These are phyloP conservation scores for Osmerus mordax DNA, from an alignment of 2,113 vertebrate species.

Conservation along the genomic window DNA sequence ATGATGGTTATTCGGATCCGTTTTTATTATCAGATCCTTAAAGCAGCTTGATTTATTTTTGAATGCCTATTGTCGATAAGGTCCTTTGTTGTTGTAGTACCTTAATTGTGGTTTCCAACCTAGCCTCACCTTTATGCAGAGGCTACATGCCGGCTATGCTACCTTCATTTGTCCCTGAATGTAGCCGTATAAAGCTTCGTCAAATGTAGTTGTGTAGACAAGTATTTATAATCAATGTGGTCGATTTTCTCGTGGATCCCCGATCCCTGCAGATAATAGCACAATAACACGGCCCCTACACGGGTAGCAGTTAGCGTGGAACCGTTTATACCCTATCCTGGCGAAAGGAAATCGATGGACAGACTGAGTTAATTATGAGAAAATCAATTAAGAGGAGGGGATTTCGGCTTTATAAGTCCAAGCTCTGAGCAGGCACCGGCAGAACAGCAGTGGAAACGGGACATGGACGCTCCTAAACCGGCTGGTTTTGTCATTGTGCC, in stretches of 20 bases:
- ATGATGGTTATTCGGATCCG: neutral
- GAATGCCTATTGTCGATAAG: neutral
- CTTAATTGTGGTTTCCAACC: too few relatives aligned
- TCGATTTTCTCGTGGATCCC: conserved; percentile 64
- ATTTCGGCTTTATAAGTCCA: conserved; percentile 65
- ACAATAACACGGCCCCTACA: conserved; percentile 48
- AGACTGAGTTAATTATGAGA: conserved; percentile 80
- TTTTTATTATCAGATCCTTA: neutral
- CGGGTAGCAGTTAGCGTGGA: conserved; percentile 29
- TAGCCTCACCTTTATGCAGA: conserved; percentile 21
- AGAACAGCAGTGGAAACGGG: conserved; percentile 45
- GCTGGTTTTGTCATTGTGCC: conserved; percentile 11
- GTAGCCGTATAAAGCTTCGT: conserved; percentile 18
- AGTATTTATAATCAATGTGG: conserved; percentile 61
- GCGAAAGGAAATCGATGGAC: conserved; percentile 77
- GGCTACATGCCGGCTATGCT: conserved; percentile 22
- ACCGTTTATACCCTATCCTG: conserved; percentile 55
- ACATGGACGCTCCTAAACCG: conserved; percentile 10
- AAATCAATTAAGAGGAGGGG: conserved; percentile 83
- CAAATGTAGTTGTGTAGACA: conserved; percentile 35
- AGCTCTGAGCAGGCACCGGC: conserved; percentile 28
- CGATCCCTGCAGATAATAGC: conserved; percentile 61
- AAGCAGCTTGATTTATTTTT: neutral
- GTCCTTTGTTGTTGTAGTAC: neutral
- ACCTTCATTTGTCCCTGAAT: conserved; percentile 37